Base-by-base conservation (phyloP, 1,140 invertebrate species). In the Dysdera silvatica region DNA sequence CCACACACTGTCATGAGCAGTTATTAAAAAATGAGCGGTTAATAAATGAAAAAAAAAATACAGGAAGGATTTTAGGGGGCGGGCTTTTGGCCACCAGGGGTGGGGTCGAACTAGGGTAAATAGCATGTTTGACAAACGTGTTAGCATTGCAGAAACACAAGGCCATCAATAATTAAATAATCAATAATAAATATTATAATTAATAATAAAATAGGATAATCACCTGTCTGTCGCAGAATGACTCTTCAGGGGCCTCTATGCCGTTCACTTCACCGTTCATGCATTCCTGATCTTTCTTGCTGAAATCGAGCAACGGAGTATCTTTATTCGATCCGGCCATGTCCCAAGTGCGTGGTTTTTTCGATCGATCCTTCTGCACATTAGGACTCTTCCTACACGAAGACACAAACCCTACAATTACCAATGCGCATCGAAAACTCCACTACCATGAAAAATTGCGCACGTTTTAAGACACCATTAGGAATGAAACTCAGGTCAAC, bases 301-400 rank as follows among this genome's bases (percentile, higher is more conserved):
- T 91, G 71, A 88, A 85, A 75, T 98, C 92, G 12, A 98, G 77
- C 26, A 78, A 76, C 3, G 82, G 82, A n/a, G 87, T 76, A 75
- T 97, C 93, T 61, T 87, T 87, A 4, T 78, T 77, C 29, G 81
- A 85, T 48, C 92, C 93, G 54, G 85, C 83, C 26, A 90, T 74
- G 66, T 92, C 91, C 95, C 95, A 98, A 14, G 89, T 83, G 40
- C 91, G 82, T 0, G 86, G 88, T 73, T 90, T 87, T 73, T 98
- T 98, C 1, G 86, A 87, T 67, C 87, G 65, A 47, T 71, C 83
- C 74, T 87, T 88, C 41, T 87, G 83, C 18, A 78, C 73, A 62
- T 81, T 82, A 18, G 82, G 82, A 74, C 83, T 86, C 75, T 88
- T 87, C 23, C 82, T 84, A 55, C 20, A 70, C 52, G 14, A 29